These are phyloP conservation scores for Diarsia dahlii DNA, from an alignment of 2,888 invertebrate species.

Conservation along the genomic window DNA sequence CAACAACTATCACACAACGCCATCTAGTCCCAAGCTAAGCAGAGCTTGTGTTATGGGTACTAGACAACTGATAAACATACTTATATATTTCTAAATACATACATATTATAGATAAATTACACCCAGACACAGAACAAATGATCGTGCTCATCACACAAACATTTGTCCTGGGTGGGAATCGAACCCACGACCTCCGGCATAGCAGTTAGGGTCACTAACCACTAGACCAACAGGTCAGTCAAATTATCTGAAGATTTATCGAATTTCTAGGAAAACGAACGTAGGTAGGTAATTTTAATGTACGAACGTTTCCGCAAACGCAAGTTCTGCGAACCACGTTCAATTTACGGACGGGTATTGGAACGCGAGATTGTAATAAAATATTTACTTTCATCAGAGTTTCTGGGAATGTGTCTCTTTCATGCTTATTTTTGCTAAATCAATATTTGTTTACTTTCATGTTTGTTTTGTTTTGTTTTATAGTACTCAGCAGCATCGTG, in stretches of 20 bases:
- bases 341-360: conserved; percentile 46
- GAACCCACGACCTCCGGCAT: too few relatives aligned
- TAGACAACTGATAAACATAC: too few relatives aligned
- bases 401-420: conserved; percentile 5
- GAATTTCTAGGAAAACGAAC: conserved; percentile 13
- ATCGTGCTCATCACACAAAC: too few relatives aligned
- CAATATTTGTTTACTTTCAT: not conserved
- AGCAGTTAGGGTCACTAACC: too few relatives aligned
- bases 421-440: conserved; percentile 11
- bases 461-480: not conserved
- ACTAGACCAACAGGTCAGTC: too few relatives aligned
- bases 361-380: conserved; percentile 47
- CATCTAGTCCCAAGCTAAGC: too few relatives aligned
- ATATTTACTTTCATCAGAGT: conserved; percentile 43
- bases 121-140: too few relatives aligned
- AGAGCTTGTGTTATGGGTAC: too few relatives aligned
- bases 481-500: not conserved
- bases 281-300: conserved; percentile 17
- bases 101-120: too few relatives aligned
- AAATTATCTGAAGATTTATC: conserved; percentile 43
- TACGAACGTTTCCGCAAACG: conserved; percentile 27
- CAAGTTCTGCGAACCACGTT: conserved; percentile 16
- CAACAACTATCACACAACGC: too few relatives aligned
- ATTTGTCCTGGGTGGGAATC: too few relatives aligned
- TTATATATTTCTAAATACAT: too few relatives aligned